Evolutionary conservation across 2,888 invertebrate genomes (phyloP), one percentile per base, ranked within the genome.

Genomic region (Ferdinandea cuprea): DNA sequence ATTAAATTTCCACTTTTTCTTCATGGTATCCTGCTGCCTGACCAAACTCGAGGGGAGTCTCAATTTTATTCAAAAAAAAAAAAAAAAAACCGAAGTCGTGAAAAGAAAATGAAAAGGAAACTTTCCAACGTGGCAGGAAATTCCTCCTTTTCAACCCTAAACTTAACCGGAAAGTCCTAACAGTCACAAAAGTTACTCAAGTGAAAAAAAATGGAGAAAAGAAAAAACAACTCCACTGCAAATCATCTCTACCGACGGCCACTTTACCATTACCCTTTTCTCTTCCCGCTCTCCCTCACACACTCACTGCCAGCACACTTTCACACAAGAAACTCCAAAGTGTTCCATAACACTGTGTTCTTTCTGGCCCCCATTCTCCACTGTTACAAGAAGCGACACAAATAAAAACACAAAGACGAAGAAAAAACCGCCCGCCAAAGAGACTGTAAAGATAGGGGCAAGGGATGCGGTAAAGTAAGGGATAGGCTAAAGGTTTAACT

Each of bases 1-100:
- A 81, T 81, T 81, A 81, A 81, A 81, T 81, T 77, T 77, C 77
- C 81, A 81, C 81, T 80, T 73, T 15, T 58, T 37, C 69, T 42
- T 54, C 32, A 32, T 35, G 5, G 25, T 25, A 35, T 35, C 17
- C 40, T 13, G 15, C 40, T 13, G 15, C 17, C 9, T 7, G 13
- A 44, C 19, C 44, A 44, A 19, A 44, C 44, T 3, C 40, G 13
- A 40, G 40, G 15, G 44, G 19, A 19, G 19, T 44, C 17, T 19
- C 17, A 2, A 9, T 19, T 19, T 11, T 7, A 17, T 19, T 11
- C 5, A 7, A 17, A 3, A 7, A 21, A 21, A 19, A 21, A 40
- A 13, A 21, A 40, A 59, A 40, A 42, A 59, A 17, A 44, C 44
- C 9, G 25, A 13, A 21, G 11, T 25, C 17, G 32, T 3, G 25